Evolutionary conservation across 2,113 vertebrate species (phyloP).

Genomic region (Rissa tridactyla): DNA sequence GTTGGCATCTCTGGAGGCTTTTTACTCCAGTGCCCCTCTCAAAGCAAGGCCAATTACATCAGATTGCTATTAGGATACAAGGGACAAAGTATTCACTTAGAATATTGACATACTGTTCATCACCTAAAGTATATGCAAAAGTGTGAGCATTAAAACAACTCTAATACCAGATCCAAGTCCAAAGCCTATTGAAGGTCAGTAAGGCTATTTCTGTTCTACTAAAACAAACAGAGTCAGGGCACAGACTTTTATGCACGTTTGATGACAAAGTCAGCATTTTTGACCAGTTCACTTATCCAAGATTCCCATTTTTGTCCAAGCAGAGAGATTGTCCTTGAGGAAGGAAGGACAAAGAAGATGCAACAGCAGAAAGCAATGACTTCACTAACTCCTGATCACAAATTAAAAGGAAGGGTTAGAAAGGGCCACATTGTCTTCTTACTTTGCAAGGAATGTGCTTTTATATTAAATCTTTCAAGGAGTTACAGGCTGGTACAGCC

Average conservation of each 20-base stretch:
- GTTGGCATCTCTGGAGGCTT: neutral
- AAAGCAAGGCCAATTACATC: neutral
- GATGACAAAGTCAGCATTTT: neutral
- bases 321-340: neutral
- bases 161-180: neutral
- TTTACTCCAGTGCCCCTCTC: neutral
- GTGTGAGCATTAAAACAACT: neutral
- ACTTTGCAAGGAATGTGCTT: neutral
- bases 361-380: neutral
- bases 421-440: neutral
- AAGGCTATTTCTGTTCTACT: neutral
- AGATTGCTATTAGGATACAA: neutral
- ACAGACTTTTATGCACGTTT: neutral
- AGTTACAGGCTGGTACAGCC: neutral
- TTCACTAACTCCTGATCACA: neutral
- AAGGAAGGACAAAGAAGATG: neutral
- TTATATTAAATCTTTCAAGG: neutral
- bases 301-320: neutral
- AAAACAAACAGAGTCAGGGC: neutral
- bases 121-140: neutral
- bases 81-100: neutral
- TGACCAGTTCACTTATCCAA: neutral
- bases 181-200: neutral
- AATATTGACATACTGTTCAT: neutral
- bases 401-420: neutral